Evolutionary conservation across 1,140 invertebrate species (phyloP), one percentile per base, ranked within the genome.

Genomic region (Himalopsyche phryganea): DNA sequence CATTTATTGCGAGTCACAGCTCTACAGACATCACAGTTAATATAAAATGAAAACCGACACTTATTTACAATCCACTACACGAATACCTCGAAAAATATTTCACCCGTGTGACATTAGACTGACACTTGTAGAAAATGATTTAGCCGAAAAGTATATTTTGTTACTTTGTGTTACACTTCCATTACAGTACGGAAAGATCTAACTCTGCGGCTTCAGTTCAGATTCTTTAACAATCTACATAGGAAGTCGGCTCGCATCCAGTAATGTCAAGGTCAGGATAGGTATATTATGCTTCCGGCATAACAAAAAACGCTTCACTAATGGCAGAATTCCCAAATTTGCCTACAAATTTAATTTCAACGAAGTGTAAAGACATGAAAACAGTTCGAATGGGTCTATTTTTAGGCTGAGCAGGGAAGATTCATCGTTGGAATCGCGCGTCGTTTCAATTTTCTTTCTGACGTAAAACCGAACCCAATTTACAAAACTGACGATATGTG

Each of bases 121-220:
- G 18, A 45, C 17, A 17, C 18, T 7, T 5, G 17, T 28, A 33
- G 46, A 23, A 48, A 32, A 47, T 13, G 47, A 47, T 13, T 48
- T 35, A 20, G 41, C 33, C 35, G 58, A 50, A 60, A 53, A 53
- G 52, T 60, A 60, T 58, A 28, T 63, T 59, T 63, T 63, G 66
- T 62, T 70, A 54, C 72, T 62, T 67, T 67, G 69, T 78, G 76
- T 76, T 77, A 73, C 70, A 67, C 71, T 81, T 85, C 70, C 68
- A 72, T 81, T 85, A 80, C 88, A 92, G 90, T 91, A 89, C 88
- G 90, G 84, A 91, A 91, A 91, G 88, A 91, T 82, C 85, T 91
- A 85, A 88, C 87, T 80, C 85, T 91, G 85, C 87, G 88, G 83
- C 87, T 91, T 81, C 87, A 89, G 82, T 91, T 90, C 87, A 87